Conservation (phyloP, 2,797 vertebrate genomes). For the Steatocranus sp. region DNA sequence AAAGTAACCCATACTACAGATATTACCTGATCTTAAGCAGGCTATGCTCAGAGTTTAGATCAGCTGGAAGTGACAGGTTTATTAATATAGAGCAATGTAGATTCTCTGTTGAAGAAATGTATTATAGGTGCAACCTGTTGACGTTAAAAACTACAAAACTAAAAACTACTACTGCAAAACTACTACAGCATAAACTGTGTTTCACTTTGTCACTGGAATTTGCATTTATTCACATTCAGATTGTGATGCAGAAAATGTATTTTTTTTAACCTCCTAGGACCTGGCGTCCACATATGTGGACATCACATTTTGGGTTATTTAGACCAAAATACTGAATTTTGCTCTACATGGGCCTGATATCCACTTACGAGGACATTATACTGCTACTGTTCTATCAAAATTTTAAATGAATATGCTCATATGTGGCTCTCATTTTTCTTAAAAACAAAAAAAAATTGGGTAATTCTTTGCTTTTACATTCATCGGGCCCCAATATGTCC, state of each 20-base stretch:
- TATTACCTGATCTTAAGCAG: not conserved
- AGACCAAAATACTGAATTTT: too few relatives aligned
- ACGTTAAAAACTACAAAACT: not conserved
- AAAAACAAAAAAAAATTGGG: too few relatives aligned
- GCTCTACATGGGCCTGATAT: too few relatives aligned
- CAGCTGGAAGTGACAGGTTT: not conserved
- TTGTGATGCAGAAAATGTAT: not conserved
- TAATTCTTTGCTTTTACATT: too few relatives aligned
- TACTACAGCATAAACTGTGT: not conserved
- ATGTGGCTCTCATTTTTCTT: too few relatives aligned
- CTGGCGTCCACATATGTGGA: too few relatives aligned
- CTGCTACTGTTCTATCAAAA: too few relatives aligned
- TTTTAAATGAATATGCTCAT: too few relatives aligned
- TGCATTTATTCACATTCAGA: not conserved
- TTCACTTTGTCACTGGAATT: not conserved
- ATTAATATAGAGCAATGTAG: not conserved
- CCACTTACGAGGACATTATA: too few relatives aligned
- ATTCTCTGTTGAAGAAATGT: not conserved
- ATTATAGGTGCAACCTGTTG: not conserved
- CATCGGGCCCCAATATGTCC: too few relatives aligned
- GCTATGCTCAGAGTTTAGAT: not conserved
- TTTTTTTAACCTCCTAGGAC: too few relatives aligned
- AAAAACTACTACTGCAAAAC: not conserved
- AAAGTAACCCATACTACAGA: not conserved
- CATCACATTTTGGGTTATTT: too few relatives aligned